phyloP scores from a whole-genome alignment of 2,797 vertebrate species.

The Melanotaenia boesemani region DNA sequence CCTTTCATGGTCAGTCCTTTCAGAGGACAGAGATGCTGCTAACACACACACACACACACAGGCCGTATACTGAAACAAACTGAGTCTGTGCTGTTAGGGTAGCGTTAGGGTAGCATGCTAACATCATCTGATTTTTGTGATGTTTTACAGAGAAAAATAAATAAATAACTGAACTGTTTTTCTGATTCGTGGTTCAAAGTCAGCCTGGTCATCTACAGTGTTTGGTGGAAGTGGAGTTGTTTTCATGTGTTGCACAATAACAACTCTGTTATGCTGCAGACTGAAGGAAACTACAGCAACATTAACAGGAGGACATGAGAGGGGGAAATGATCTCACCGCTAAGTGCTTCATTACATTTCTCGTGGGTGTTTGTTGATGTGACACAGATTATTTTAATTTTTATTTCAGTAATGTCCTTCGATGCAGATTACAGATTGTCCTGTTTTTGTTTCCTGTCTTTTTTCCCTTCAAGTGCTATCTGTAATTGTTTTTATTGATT shows the following conservation, averaged over 20 bases:
- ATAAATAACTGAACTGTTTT: background rate
- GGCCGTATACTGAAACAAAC: too few relatives aligned
- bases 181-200: constrained; percentile 2
- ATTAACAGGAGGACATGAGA: constrained; percentile 19
- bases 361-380: constrained; percentile 56
- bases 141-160: background rate
- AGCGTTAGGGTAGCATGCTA: too few relatives aligned
- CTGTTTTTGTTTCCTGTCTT: constrained; percentile 1
- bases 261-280: constrained; percentile 15
- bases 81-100: too few relatives aligned
- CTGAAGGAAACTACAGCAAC: constrained; percentile 6
- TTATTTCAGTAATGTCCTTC: constrained; percentile 13
- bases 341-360: constrained; percentile 60
- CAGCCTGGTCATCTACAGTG: too few relatives aligned
- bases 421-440: background rate
- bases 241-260: background rate
- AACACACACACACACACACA: too few relatives aligned
- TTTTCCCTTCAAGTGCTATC: background rate
- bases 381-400: constrained; percentile 33
- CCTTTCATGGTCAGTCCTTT: constrained; percentile 2
- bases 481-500: background rate
- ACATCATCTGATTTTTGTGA: background rate
- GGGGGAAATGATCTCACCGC: constrained; percentile 41
- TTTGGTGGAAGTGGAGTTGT: constrained; percentile 1
- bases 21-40: background rate